Base-by-base conservation (phyloP, 2,888 invertebrate genomes). In the Ennomos quercinarius region DNA sequence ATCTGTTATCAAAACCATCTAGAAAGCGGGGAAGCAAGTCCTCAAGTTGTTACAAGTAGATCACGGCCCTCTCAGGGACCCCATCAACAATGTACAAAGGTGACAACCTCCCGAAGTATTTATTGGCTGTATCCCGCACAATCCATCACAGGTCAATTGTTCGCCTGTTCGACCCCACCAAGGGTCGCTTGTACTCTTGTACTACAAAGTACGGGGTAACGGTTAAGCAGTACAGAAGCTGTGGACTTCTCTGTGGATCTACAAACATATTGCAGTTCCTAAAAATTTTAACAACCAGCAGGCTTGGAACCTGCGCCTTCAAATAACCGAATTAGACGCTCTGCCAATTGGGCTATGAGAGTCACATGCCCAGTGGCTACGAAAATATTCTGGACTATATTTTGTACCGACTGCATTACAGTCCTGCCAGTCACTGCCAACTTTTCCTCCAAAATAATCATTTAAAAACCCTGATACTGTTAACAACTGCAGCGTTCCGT, bases 71-170 rank as follows among this genome's bases (percentile, higher is more conserved):
- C 57, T 48, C 41, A 48, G 53, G 54, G 38, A 53, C 59, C 61
- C 64, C 61, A 56, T 46, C 46, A 53, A 36, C 45, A 54, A 17
- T 46, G 58, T 27, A 60, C 63, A 64, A 66, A 83, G 83, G 84
- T 80, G 85, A 83, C 82, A 82, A 74, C 71, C 66, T 73, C 70
- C 86, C 83, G 83, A 82, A 83, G 83, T 73, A 73, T 84, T 80
- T 84, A 86, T 85, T 86, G 86, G 84, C 83, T 76, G 83, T 79
- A 80, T 85, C 80, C 78, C 74, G 71, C 73, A 83, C 91, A 84
- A 91, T 91, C 83, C 88, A 90, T 91, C 90, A 91, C 81, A 76
- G 81, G 73, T 70, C 74, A 79, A 85, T 85, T 87, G 87, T 88
- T 81, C 82, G 82, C 81, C 74, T 38, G 60, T 46, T 35, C 55